These are phyloP conservation scores for Acropternis orthonyx DNA, from an alignment of 2,797 vertebrate species.

Conservation along the genomic window DNA sequence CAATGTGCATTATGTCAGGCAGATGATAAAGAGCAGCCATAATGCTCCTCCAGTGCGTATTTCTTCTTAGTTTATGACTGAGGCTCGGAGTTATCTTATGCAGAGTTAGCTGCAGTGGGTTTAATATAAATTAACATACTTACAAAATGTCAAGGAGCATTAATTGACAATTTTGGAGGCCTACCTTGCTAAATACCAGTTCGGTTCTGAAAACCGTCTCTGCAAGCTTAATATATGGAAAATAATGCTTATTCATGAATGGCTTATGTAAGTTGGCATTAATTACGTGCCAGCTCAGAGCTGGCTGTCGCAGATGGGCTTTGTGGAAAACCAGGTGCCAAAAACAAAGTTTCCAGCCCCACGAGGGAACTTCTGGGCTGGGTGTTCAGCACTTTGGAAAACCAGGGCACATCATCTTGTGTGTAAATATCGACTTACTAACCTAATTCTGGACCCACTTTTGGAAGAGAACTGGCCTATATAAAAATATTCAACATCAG, in stretches of 20 bases:
- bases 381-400: constrained; percentile 4
- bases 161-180: constrained; percentile 47
- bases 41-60: background rate
- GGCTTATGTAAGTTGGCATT: constrained; percentile 29
- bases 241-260: constrained; percentile 45
- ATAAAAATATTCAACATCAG: background rate
- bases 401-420: background rate
- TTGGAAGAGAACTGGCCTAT: background rate
- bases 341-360: constrained; percentile 25
- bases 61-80: constrained; percentile 18
- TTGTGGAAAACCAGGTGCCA: background rate
- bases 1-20: constrained; percentile 18
- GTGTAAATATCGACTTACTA: constrained; percentile 22
- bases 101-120: constrained; percentile 19
- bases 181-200: background rate
- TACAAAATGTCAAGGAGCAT: constrained; percentile 57
- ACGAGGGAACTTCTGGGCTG: background rate
- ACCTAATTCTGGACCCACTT: constrained; percentile 43
- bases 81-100: background rate
- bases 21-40: constrained; percentile 16
- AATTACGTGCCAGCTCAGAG: background rate
- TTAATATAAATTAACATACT: constrained; percentile 34
- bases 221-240: constrained; percentile 19
- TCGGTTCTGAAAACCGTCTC: background rate
- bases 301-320: background rate